Percentiles rank a stretch among this genome's conserved stretches.
Conservation (phyloP, 2,797 vertebrate species). For the Pangasius sanitwongsei region DNA sequence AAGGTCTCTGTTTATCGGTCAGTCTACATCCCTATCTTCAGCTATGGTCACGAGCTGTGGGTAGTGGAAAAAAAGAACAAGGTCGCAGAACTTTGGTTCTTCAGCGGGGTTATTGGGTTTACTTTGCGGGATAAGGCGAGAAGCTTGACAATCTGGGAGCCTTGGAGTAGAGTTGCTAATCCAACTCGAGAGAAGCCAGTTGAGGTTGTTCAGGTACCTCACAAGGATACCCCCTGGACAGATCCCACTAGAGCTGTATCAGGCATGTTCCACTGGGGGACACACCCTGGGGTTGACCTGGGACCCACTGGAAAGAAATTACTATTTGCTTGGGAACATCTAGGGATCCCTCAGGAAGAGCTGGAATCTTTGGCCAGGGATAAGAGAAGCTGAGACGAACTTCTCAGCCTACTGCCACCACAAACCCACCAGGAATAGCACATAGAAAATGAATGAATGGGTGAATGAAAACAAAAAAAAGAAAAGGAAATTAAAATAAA, state of each 20-base stretch:
- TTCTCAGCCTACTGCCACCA: neutral
- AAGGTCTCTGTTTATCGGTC: neutral
- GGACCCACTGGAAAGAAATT: neutral
- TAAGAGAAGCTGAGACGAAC: neutral
- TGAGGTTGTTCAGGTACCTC: neutral
- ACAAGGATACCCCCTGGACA: neutral
- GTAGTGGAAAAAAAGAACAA: neutral
- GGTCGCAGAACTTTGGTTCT: neutral
- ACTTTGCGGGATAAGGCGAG: neutral
- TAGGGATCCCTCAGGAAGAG: neutral
- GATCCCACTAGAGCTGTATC: neutral
- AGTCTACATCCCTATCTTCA: neutral
- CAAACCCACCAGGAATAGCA: neutral
- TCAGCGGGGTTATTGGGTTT: neutral
- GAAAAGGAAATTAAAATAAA: neutral
- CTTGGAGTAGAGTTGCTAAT: neutral
- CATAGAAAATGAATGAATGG: neutral
- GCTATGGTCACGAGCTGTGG: neutral
- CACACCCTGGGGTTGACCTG: neutral
- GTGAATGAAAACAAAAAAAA: neutral
- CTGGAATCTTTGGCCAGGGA: neutral
- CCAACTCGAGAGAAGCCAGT: neutral
- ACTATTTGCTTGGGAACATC: neutral
- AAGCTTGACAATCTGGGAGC: neutral
- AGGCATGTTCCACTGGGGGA: neutral